These are phyloP conservation scores for Babylonia areolata DNA, from an alignment of 1,140 invertebrate species.

Conservation along the genomic window DNA sequence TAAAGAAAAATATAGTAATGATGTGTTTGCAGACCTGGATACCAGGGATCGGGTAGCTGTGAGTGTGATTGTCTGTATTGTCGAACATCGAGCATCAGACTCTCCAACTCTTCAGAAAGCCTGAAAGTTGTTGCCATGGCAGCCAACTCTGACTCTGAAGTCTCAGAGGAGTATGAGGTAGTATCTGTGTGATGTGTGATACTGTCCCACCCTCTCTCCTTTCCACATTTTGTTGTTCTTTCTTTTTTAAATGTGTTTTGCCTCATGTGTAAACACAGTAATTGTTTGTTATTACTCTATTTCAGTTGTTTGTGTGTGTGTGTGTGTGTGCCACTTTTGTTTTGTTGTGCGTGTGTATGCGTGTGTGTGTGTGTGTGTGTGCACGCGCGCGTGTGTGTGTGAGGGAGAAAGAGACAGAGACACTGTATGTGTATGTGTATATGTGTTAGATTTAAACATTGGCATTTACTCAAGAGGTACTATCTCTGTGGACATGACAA, in stretches of 20 bases:
- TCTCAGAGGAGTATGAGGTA: background rate
- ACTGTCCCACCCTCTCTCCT: background rate
- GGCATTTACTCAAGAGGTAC: too few relatives aligned
- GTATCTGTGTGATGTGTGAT: background rate
- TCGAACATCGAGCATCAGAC: background rate
- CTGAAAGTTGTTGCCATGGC: background rate
- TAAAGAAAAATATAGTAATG: background rate
- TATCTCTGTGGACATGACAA: too few relatives aligned
- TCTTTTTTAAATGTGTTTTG: background rate
- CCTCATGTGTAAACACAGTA: background rate
- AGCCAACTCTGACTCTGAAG: background rate
- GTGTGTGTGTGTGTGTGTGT: too few relatives aligned
- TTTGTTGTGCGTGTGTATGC: too few relatives aligned
- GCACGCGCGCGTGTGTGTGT: too few relatives aligned
- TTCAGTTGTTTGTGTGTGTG: background rate
- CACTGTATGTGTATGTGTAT: too few relatives aligned
- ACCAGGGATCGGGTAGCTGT: background rate
- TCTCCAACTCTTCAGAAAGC: too few relatives aligned
- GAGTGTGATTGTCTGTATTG: background rate
- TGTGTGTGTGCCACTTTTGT: too few relatives aligned
- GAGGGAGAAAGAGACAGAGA: too few relatives aligned
- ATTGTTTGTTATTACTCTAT: too few relatives aligned
- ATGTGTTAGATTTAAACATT: too few relatives aligned
- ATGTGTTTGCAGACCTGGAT: background rate
- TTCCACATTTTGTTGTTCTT: background rate